phyloP scores from a whole-genome alignment of 2,113 vertebrate genomes.

The Hydrolagus affinis region DNA sequence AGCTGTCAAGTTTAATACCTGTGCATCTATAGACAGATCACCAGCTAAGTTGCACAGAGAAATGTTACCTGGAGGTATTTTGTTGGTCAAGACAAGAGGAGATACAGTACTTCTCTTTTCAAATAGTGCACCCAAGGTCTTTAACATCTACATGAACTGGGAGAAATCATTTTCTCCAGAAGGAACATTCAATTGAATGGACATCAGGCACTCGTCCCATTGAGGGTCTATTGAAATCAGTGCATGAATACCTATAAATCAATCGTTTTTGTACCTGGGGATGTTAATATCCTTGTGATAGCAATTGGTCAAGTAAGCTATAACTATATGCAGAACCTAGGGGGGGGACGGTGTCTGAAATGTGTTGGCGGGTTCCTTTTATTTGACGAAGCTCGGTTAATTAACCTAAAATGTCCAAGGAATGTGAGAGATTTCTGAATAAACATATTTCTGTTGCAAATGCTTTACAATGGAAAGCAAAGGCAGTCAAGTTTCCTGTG shows the following conservation, averaged over 20 bases:
- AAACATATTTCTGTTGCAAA: slow-evolving; percentile 20
- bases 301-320: neutral
- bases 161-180: neutral
- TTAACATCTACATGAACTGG: too few species aligned
- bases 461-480: slow-evolving; percentile 17
- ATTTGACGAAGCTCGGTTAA: neutral
- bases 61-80: too few species aligned
- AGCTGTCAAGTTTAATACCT: too few species aligned
- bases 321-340: neutral
- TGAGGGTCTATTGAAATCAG: neutral
- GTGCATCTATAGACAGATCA: too few species aligned
- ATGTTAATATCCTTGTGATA: neutral
- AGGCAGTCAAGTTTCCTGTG: slow-evolving; percentile 24
- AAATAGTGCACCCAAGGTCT: too few species aligned
- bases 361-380: neutral
- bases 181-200: neutral
- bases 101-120: too few species aligned
- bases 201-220: neutral
- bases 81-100: too few species aligned
- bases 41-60: too few species aligned
- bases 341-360: neutral
- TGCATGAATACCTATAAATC: neutral
- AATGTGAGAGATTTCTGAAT: slow-evolving; percentile 1
- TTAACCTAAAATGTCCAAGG: neutral
- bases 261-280: neutral